Percentiles rank a stretch among this genome's conserved stretches.
Evolutionary conservation across 1,140 invertebrate genomes (phyloP).

Genomic region (Calephelis nemesis): DNA sequence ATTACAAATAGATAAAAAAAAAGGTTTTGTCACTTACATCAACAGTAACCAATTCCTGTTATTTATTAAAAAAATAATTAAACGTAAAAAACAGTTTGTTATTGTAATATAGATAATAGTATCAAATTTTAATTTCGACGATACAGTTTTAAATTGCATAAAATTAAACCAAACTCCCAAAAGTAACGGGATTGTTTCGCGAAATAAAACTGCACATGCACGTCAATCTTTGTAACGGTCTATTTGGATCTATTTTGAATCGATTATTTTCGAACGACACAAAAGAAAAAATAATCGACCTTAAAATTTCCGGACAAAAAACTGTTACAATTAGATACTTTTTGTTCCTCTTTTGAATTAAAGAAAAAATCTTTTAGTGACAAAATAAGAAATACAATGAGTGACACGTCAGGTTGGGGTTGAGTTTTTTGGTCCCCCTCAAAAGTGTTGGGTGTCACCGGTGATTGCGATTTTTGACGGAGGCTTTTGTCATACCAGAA

Average conservation of each 20-base stretch:
- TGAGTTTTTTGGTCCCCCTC: constrained; percentile 52
- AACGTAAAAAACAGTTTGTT: no score
- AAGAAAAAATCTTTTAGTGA: constrained; percentile 71
- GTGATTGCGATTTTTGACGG: constrained; percentile 71
- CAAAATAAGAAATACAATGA: constrained; percentile 71
- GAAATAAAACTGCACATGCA: constrained; percentile 28
- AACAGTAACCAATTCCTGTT: no score
- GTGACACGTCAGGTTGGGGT: constrained; percentile 71
- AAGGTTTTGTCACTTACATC: no score
- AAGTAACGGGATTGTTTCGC: constrained; percentile 4
- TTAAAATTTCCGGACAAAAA: constrained; percentile 70
- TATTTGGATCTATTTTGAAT: constrained; percentile 44
- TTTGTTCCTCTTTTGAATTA: constrained; percentile 68
- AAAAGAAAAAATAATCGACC: constrained; percentile 72
- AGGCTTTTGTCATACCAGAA: constrained; percentile 59
- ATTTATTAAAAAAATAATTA: no score
- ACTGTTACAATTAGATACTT: constrained; percentile 77
- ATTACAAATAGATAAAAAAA: no score
- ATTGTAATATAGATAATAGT: no score
- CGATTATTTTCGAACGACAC: constrained; percentile 42
- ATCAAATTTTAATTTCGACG: no score
- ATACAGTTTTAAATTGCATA: no score
- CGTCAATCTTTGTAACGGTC: constrained; percentile 52
- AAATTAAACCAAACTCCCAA: not conserved
- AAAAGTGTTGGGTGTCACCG: constrained; percentile 68